Evolutionary conservation across 2,888 invertebrate genomes (phyloP), one percentile per base, ranked within the genome.

Genomic region (Nemapogon koenigi): DNA sequence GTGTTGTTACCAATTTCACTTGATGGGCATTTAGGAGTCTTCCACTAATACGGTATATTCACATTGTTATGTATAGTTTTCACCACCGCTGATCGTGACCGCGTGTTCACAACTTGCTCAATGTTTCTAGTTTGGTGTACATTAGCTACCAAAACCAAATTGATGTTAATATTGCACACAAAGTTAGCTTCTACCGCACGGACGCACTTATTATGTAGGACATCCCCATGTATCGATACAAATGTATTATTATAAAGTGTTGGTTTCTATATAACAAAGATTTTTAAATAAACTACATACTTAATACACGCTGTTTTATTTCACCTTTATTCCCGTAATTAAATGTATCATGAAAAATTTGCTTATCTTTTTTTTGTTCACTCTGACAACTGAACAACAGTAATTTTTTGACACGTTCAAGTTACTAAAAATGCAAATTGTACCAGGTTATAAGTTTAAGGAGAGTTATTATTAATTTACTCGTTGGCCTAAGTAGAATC

Each of bases 261-360:
- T 72, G 67, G 69, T 73, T 75, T 75, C n/a, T n/a, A 68, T 72
- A 69, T 71, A 76, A 75, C 75, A 78, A 76, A 76, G 73, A 73
- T 73, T 78, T 76, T 76, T 71, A 63, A 71, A 70, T 71, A 75
- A 70, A 33, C n/a, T 7, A 79, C 75, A 65, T 72, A 69, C 70
- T 71, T 76, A 75, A 76, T 71, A 68, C 65, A 66, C 64, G 44
- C 44, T 43, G 4, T n/a, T n/a, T n/a, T n/a, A n/a, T n/a, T n/a
- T n/a, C n/a, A n/a, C n/a, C n/a, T n/a, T n/a, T n/a, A n/a, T n/a
- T n/a, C n/a, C n/a, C n/a, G n/a, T n/a, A 36, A 17, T 44, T 37
- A 22, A 22, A n/a, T n/a, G n/a, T n/a, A n/a, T n/a, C n/a, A n/a
- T n/a, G n/a, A n/a, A n/a, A n/a, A n/a, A n/a, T n/a, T n/a, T n/a